Evolutionary conservation across 2,113 vertebrate species (phyloP).

Genomic region (Eudorcas thomsonii): DNA sequence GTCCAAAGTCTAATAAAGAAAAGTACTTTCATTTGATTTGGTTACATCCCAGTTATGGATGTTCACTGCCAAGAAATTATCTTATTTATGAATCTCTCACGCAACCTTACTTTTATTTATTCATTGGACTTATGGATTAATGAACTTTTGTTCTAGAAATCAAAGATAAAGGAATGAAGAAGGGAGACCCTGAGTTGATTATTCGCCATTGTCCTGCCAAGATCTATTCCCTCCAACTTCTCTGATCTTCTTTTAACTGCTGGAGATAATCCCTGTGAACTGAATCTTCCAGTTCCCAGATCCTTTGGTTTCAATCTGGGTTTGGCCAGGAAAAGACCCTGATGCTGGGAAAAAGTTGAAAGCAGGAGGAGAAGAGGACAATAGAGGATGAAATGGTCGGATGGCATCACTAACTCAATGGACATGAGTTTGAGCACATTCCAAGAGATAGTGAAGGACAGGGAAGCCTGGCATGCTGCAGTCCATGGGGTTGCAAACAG

Average conservation of each 20-base stretch:
- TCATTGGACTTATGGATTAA: not conserved
- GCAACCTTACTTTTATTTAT: not conserved
- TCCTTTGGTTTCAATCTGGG: not conserved
- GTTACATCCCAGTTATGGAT: not conserved
- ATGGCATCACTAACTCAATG: not conserved
- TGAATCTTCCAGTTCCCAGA: not conserved
- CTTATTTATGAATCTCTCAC: not conserved
- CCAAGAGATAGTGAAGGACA: not conserved
- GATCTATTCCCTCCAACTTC: not conserved
- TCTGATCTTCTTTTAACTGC: not conserved
- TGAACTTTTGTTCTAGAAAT: not conserved
- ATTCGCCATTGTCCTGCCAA: not conserved
- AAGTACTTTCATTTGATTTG: not conserved
- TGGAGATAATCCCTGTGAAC: not conserved
- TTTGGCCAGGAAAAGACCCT: not conserved
- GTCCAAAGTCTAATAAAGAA: not conserved
- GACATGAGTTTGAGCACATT: not conserved
- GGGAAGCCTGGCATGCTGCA: not conserved
- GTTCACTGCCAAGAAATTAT: not conserved
- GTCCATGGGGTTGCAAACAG: not conserved
- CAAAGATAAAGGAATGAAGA: not conserved
- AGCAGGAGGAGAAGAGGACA: not conserved
- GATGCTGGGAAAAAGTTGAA: not conserved
- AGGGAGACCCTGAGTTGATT: not conserved
- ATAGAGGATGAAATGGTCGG: not conserved